Percentiles rank a stretch among this genome's conserved stretches.
These are phyloP conservation scores for Probaryconus sp. DNA, from an alignment of 1,140 invertebrate species.

Conservation along the genomic window DNA sequence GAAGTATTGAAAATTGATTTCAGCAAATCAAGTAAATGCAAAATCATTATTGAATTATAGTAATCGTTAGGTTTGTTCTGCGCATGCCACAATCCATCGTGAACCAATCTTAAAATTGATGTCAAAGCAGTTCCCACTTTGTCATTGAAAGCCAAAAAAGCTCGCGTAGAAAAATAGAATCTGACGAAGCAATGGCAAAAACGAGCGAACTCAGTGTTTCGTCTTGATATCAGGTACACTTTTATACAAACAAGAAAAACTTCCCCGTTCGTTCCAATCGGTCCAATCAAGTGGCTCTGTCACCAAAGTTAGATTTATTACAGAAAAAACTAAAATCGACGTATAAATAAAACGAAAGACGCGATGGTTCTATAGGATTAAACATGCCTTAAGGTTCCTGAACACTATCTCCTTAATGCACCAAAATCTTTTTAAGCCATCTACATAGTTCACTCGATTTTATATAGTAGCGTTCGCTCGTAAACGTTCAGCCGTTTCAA, in stretches of 20 bases:
- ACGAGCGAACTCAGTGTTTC: no score
- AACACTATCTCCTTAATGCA: constrained; percentile 41
- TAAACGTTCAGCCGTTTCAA: constrained; percentile 40
- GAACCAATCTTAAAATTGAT: no score
- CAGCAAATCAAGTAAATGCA: no score
- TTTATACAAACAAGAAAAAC: constrained; percentile 1
- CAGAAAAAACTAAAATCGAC: constrained; percentile 21
- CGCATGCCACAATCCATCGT: no score
- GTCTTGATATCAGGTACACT: not conserved
- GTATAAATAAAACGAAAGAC: constrained; percentile 38
- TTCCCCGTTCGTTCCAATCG: not conserved
- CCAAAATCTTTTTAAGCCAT: constrained; percentile 25
- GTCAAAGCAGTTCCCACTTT: no score
- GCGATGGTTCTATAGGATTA: constrained; percentile 35
- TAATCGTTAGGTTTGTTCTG: no score
- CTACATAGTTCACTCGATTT: constrained; percentile 36
- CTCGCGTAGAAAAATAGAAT: no score
- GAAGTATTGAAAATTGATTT: no score
- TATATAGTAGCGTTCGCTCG: constrained; percentile 29
- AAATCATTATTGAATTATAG: no score
- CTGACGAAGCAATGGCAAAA: no score
- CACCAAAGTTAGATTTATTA: no score
- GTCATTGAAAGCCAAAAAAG: no score
- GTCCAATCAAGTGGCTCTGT: constrained; percentile 19
- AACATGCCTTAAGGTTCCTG: constrained; percentile 28